Conservation (phyloP, 92 coral and sea anemone species). For the Diadumene lineata region DNA sequence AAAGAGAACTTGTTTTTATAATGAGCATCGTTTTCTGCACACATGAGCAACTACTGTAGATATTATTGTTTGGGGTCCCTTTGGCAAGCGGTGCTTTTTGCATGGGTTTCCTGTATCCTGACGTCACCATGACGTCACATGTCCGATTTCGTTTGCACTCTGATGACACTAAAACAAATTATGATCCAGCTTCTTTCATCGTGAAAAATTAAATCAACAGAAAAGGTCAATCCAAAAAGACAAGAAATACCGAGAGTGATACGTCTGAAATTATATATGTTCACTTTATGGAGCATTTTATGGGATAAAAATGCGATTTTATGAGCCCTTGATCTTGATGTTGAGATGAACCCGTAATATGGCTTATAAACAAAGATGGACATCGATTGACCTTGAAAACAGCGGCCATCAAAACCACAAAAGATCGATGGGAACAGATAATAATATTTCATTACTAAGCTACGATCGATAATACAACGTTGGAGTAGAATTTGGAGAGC, state of each 20-base stretch:
- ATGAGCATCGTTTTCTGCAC: too few species aligned
- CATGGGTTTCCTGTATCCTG: background rate
- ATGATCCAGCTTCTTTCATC: background rate
- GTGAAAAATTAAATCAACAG: background rate
- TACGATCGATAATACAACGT: background rate
- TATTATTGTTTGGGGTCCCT: too few species aligned
- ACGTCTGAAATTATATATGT: background rate
- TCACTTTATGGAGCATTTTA: background rate
- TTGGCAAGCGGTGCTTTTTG: background rate
- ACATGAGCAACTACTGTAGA: too few species aligned
- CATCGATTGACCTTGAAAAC: background rate
- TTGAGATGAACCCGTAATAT: background rate
- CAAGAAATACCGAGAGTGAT: background rate
- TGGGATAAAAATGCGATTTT: background rate
- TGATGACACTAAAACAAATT: background rate
- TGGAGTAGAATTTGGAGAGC: background rate
- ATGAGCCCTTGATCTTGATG: background rate
- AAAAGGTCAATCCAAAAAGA: background rate
- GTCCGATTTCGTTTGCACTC: background rate
- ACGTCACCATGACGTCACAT: slow-evolving; percentile 9
- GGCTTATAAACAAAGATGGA: background rate
- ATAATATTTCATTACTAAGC: background rate
- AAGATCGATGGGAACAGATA: background rate
- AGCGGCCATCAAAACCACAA: background rate
- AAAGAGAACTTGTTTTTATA: too few species aligned